Base-by-base conservation (phyloP, 2,797 vertebrate species). In the Antrozous pallidus region DNA sequence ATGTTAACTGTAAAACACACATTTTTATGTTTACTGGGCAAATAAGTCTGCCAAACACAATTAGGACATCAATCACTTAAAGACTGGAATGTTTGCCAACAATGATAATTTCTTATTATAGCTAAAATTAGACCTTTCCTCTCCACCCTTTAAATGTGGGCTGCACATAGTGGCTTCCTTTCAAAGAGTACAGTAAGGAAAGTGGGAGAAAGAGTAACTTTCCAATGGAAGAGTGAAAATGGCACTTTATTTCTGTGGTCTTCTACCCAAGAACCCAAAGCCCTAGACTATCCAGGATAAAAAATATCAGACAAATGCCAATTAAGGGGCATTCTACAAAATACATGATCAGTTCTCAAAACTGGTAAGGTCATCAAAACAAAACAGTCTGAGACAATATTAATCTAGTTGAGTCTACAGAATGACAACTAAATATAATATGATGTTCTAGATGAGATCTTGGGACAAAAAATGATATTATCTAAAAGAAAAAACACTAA, bases 61-160 rank as follows among this genome's bases (percentile, higher is more conserved):
- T 88, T 61, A 70, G 36, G 63, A 92, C 71, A 58, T n/a, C 65
- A 3, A 17, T 84, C 33, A 69, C 26, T 61, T 82, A 85, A 71
- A 38, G 7, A 92, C 49, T 56, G 75, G 8, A 73, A 90, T 47
- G 40, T 49, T 93, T 94, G n/a, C 36, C 58, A 90, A 63, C 17
- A n/a, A 56, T 65, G 20, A 84, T 36, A 2, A 82, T 51, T 88
- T 85, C 73, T 86, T 58, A 71, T 63, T 67, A 78, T 33, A 47
- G 28, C 38, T 94, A 90, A 89, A 91, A 86, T 87, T 71, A 78
- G 38, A 82, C 31, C 38, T 88, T 85, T 89, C 31, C 14, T 79
- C 51, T 38, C 7, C 9, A 82, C 70, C 17, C 33, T 31, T 2
- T 42, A 89, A 93, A 58, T 79, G n/a, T 51, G 82, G 31, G 4